phyloP scores from a whole-genome alignment of 2,113 vertebrate genomes.

The Casuarius casuarius region DNA sequence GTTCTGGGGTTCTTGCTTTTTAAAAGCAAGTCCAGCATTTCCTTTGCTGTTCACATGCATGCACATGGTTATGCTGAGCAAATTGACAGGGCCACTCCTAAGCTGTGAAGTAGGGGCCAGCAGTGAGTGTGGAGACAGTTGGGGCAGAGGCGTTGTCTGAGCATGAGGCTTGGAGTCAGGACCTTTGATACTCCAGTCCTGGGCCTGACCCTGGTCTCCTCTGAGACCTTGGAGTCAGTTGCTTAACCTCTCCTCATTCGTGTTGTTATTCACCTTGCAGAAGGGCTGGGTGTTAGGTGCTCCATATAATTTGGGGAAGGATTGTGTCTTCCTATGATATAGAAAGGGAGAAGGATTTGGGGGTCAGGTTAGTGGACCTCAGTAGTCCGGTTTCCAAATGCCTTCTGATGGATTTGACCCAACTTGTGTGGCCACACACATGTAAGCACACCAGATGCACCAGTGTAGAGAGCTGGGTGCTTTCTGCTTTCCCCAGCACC shows the following conservation, averaged over 20 bases:
- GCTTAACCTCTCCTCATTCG: neutral
- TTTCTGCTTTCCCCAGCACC: neutral
- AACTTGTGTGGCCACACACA: neutral
- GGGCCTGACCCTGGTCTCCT: neutral
- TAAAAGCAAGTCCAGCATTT: neutral
- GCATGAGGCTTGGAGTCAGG: neutral
- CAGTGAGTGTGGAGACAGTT: neutral
- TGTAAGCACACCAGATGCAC: fast-evolving
- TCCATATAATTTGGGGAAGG: neutral
- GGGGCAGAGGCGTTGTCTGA: neutral
- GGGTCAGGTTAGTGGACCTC: neutral
- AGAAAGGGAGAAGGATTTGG: neutral
- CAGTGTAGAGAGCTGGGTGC: neutral
- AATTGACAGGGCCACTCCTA: neutral
- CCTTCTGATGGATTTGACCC: neutral
- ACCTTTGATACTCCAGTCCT: neutral
- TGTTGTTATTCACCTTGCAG: neutral
- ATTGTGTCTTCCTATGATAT: fast-evolving
- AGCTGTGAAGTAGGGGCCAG: neutral
- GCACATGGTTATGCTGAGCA: neutral
- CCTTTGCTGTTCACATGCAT: neutral
- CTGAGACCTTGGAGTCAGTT: no score
- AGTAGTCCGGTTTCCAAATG: neutral
- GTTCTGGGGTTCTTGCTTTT: neutral
- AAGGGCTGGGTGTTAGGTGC: neutral